phyloP scores from a whole-genome alignment of 2,113 vertebrate genomes.

The Datnioides undecimradiatus region DNA sequence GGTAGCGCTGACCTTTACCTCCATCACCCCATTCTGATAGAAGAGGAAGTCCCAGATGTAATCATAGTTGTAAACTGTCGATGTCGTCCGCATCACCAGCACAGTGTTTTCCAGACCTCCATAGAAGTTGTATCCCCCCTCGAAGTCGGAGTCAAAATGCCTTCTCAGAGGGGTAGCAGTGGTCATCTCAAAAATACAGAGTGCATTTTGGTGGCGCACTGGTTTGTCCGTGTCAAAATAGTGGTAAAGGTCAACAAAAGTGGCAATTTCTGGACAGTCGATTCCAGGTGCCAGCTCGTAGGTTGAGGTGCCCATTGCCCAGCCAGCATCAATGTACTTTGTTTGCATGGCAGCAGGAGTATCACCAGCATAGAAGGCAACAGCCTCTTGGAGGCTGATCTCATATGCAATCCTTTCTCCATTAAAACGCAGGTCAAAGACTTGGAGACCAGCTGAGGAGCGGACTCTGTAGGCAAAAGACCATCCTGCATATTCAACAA shows the following conservation, averaged over 20 bases:
- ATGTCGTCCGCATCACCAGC: constrained; percentile 90
- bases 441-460: constrained; percentile 88
- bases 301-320: constrained; percentile 88
- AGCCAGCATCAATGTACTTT: constrained; percentile 90
- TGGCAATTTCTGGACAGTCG: constrained; percentile 90
- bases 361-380: constrained; percentile 90
- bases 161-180: constrained; percentile 87
- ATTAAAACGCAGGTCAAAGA: constrained; percentile 89
- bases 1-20: constrained; percentile 90
- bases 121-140: constrained; percentile 88
- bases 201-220: constrained; percentile 77
- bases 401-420: constrained; percentile 91
- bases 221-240: constrained; percentile 88
- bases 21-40: constrained; percentile 92
- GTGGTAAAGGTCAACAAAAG: constrained; percentile 89
- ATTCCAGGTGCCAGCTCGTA: constrained; percentile 89
- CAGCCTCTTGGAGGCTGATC: constrained; percentile 91
- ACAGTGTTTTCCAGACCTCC: constrained; percentile 88
- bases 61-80: constrained; percentile 95
- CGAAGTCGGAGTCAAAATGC: constrained; percentile 89
- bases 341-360: constrained; percentile 92
- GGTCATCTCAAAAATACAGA: constrained; percentile 94
- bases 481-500: constrained; percentile 90
- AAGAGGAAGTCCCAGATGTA: constrained; percentile 96
- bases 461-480: constrained; percentile 90